Base-by-base conservation (phyloP, 2,888 invertebrate species). In the Odiellus spinosus region DNA sequence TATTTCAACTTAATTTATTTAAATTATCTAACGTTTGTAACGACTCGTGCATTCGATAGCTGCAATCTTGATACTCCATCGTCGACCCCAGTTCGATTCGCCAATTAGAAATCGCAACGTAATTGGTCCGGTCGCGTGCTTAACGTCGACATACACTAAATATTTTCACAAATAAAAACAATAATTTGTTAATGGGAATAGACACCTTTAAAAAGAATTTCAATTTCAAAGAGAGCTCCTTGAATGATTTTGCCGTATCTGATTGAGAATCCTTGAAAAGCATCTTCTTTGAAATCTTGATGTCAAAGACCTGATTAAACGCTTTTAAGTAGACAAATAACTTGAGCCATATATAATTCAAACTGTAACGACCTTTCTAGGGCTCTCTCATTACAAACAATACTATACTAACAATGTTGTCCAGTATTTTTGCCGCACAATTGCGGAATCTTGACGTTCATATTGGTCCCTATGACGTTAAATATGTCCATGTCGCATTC, bases 381-480 rank as follows among this genome's bases (percentile, higher is more conserved):
- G 11, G n/a, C 41, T 33, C 8, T 11, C 3, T 40, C 1, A 26
- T 19, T 33, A 40, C 14, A 10, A 39, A 44, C 12, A 33, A 26
- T 20, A 3, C 11, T 11, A 5, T 35, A 35, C 48, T 47, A 50
- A 55, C 55, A 43, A 35, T 55, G 54, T 33, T 54, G 54, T 15
- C 55, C 54, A 6, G 48, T 26, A 42, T 56, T 56, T n/a, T 40
- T 43, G 6, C 55, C 56, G 51, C 56, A 56, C 6, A 56, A 14
- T 26, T 36, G 41, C 12, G 56, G 56, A 3, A 55, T 46, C 12
- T 50, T 43, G 32, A 50, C 38, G 35, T 55, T 54, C 1, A 48
- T 32, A 34, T 52, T 54, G 11, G 46, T 50, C 40, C 54, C 55
- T 2, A 38, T 34, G 10, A 55, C 48, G 3, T 19, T 48, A 14